Evolutionary conservation across 2,797 vertebrate species (phyloP), one percentile per base, ranked within the genome.

Genomic region (Cossypha caffra): DNA sequence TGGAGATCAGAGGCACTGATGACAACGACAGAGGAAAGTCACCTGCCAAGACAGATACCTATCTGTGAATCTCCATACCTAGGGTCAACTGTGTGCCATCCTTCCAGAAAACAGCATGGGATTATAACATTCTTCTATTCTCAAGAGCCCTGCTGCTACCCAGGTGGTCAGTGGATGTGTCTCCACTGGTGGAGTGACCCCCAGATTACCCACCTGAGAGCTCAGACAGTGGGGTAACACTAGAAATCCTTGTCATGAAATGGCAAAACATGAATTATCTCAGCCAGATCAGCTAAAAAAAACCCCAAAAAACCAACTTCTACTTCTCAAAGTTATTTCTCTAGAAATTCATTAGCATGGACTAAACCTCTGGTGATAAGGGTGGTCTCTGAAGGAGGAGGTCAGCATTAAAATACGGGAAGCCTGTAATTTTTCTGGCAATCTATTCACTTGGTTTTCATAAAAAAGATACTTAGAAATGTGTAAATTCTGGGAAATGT

Each of bases 351-450:
- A 54, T 55, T 47, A 80, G 5, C 8, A 21, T 8, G n/a, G 26
- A 78, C 31, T 66, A 93, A 88, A 33, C 4, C 21, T 13, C 13
- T 73, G 51, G 16, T 0, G 2, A 66, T 55, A 15, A 64, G n/a
- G 21, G 35, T 69, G 26, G 5, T 78, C 7, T 73, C 59, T 73
- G 45, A 24, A 75, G 21, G 40, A 89, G 9, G 37, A 89, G 10
- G 83, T 63, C 45, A 59, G n/a, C 13, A 20, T 79, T 69, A 63
- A 87, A 71, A 45, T 38, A 80, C 1, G 0, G 11, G 33, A 85
- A 83, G 19, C 3, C n/a, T 75, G 10, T 35, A 74, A 64, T 75
- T 81, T 90, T 88, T 94, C 47, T 69, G 40, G 19, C 55, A 86
- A 24, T 40, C 26, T 68, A n/a, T 38, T 81, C 18, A 72, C 10